A percentile compares a stretch with the other conserved stretches of the same genome.
Conservation (phyloP, 2,888 invertebrate species). For the Stegophylla sp. region DNA sequence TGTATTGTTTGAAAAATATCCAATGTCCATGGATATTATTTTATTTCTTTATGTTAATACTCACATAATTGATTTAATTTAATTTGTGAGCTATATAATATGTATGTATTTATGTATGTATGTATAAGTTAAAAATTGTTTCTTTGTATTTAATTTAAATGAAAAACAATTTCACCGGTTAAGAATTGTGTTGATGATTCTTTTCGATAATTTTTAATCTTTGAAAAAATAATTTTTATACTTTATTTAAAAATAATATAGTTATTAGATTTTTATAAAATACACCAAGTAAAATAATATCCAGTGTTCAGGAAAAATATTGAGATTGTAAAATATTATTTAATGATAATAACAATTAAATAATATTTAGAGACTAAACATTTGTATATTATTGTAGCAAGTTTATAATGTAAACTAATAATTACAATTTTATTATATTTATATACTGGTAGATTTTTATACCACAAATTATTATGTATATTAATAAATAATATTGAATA, state of each 20-base stretch:
- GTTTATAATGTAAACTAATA: conserved; percentile 22
- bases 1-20: conserved; percentile 29
- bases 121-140: neutral
- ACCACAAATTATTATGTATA: conserved; percentile 51
- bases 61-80: conserved; percentile 4
- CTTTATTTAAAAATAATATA: conserved; percentile 10
- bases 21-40: conserved; percentile 4
- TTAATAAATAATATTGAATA: conserved; percentile 47
- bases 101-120: conserved; percentile 11
- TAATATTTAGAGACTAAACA: conserved; percentile 40
- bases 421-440: conserved; percentile 56
- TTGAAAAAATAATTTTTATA: conserved; percentile 8
- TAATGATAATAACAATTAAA: conserved; percentile 18
- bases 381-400: conserved; percentile 16
- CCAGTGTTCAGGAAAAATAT: neutral
- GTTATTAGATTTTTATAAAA: conserved; percentile 21
- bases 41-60: conserved; percentile 10
- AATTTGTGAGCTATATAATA: conserved; percentile 5
- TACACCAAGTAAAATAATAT: conserved; percentile 14
- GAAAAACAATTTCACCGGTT: neutral
- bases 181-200: conserved; percentile 22
- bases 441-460: conserved; percentile 54
- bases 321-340: conserved; percentile 31
- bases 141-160: neutral
- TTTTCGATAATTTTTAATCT: conserved; percentile 17